These are phyloP conservation scores for Calameuta idolon DNA, from an alignment of 2,888 invertebrate genomes.

Conservation along the genomic window DNA sequence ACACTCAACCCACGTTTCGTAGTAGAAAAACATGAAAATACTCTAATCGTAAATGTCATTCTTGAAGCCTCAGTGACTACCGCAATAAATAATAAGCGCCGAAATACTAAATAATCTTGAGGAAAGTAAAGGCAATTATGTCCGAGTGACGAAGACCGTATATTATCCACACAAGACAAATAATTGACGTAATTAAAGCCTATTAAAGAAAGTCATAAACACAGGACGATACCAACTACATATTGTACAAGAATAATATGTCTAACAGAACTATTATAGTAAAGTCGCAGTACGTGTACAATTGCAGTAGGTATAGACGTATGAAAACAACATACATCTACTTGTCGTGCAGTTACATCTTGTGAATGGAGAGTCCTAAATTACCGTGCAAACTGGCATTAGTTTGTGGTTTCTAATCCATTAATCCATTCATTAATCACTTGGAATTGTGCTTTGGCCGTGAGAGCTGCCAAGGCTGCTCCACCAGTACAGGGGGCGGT, in stretches of 20 bases:
- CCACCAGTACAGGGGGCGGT: not conserved
- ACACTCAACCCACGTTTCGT: not conserved
- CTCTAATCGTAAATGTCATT: slow-evolving; percentile 4
- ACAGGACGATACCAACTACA: not conserved
- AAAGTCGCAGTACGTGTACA: not conserved
- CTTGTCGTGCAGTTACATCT: not conserved
- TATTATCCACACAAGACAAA: not conserved
- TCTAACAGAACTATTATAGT: not conserved
- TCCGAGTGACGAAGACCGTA: not conserved
- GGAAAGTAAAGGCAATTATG: not conserved
- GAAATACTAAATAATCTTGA: not conserved
- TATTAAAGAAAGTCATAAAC: not conserved
- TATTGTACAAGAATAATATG: not conserved
- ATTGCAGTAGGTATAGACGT: not conserved
- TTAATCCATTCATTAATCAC: slow-evolving; percentile 57
- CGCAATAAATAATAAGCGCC: not conserved
- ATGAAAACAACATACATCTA: not conserved
- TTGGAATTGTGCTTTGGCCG: slow-evolving; percentile 20
- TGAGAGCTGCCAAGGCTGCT: slow-evolving; percentile 1
- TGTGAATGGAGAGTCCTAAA: slow-evolving; percentile 4
- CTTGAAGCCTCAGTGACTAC: not conserved
- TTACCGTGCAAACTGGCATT: slow-evolving; percentile 48
- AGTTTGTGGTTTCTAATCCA: slow-evolving; percentile 56
- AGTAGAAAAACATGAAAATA: not conserved
- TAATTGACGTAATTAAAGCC: not conserved